Base-by-base conservation (phyloP, 2,797 vertebrate genomes). In the Neosilurus mollespiculum region DNA sequence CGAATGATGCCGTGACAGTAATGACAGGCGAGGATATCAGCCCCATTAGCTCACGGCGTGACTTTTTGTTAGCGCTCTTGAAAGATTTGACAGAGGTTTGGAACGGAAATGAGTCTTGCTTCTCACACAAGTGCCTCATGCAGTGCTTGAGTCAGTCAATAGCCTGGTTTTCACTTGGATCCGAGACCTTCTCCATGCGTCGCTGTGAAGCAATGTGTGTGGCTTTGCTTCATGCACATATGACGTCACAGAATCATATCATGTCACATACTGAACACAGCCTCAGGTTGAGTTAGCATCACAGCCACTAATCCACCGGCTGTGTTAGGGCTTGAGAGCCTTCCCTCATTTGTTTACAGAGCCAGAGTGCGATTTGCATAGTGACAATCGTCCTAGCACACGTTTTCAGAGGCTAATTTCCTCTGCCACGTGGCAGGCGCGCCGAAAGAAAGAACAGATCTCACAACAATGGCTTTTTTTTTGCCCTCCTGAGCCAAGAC, bases 331-430 rank as follows among this genome's bases (percentile, higher is more conserved):
- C 59, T 71, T 14, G 43, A 11, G 20, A 81, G 54, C 16, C 54
- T 51, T 75, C 77, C 49, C 72, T 49, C 67, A 69, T 81, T 86
- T 84, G 84, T 77, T 88, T 85, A 80, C 54, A 85, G 83, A 89
- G 88, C 78, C 87, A 34, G 83, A 88, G 80, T 80, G 80, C 65
- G 86, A 90, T 91, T 88, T 90, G 86, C 86, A 91, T 90, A 78
- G 70, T 15, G 34, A 81, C 64, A 85, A 85, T 88, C 83, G 84
- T 26, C 72, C 83, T 56, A 84, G 80, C 61, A 59, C 64, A 81
- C 62, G 77, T 86, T 81, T 82, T 73, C 51, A 30, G 71, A 54
- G 62, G 86, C 88, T 88, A 65, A 83, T 88, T 85, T 87, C 83
- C 83, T 75, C 77, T 16, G 76, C 54, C 22, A 30, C 67, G 37